Conservation (phyloP, 2,797 vertebrate species). For the Eutrigla gurnardus region DNA sequence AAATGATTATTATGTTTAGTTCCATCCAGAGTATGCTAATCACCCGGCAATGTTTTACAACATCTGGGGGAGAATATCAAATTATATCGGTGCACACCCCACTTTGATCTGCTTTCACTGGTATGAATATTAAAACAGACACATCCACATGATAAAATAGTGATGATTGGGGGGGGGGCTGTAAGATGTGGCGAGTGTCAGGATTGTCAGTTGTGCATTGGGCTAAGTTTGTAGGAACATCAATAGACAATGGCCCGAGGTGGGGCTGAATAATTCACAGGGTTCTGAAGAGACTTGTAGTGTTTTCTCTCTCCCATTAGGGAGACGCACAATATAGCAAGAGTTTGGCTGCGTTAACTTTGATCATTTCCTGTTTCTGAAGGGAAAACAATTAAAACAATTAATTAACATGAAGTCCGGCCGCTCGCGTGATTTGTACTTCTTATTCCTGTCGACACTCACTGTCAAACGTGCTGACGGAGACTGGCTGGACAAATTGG, state of each 20-base stretch:
- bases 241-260: conserved; percentile 78
- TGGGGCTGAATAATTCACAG: conserved; percentile 78
- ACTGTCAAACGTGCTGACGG: background rate
- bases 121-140: conserved; percentile 68
- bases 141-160: conserved; percentile 69
- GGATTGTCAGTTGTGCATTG: conserved; percentile 60
- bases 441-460: conserved; percentile 35
- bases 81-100: conserved; percentile 42
- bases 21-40: conserved; percentile 65
- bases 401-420: conserved; percentile 60
- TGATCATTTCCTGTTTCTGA: conserved; percentile 72
- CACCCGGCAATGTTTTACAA: conserved; percentile 63
- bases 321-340: conserved; percentile 52
- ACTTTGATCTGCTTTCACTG: conserved; percentile 50
- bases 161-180: conserved; percentile 54
- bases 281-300: conserved; percentile 53
- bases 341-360: conserved; percentile 57
- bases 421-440: conserved; percentile 38
- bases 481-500: conserved; percentile 8
- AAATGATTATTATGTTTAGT: conserved; percentile 74
- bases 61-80: conserved; percentile 71
- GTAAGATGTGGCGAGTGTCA: conserved; percentile 57
- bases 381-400: conserved; percentile 67
- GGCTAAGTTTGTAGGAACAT: conserved; percentile 73
- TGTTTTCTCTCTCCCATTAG: conserved; percentile 60